Evolutionary conservation across 2,797 vertebrate species (phyloP), one percentile per base, ranked within the genome.

Genomic region (Gorsachius magnificus): DNA sequence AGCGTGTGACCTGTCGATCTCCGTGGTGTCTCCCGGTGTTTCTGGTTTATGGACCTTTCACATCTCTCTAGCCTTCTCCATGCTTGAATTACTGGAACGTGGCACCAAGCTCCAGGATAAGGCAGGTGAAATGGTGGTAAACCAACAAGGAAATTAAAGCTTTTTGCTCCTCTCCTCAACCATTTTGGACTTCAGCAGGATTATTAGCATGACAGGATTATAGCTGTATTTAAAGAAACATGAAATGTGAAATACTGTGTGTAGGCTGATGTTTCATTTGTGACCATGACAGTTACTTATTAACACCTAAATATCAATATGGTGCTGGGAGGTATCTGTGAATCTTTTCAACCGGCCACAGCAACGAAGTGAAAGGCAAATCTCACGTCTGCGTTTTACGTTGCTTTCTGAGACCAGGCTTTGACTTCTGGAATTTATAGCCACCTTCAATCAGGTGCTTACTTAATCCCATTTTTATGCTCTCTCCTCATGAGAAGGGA

Each of bases 91-190:
- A 28, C 36, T 80, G 66, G 66, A 94, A 68, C 61, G 63, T 51
- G 68, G 53, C 66, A 78, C 41, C 16, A 38, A 50, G 18, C 43
- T 66, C 24, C 0, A 0, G 64, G 54, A 82, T 45, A 78, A 72
- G 70, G 64, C 94, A 95, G 76, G 83, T 91, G 89, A 92, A 80
- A 41, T 72, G 36, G 28, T 41, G 65, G 76, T 68, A 75, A 97
- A 61, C 56, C 43, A 56, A 72, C 3, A 29, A 33, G 38, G 36
- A 77, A 84, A 91, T 71, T 18, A 53, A 82, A 58, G 19, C 24
- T 50, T 79, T 61, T 83, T 77, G 48, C 64, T 90, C 14, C 38
- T 72, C 31, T 68, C 53, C 57, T 72, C 35, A 75, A 38, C 28
- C 26, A 12, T 75, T 92, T 41, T 76, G 54, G 28, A 60, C 86